phyloP scores from a whole-genome alignment of 1,140 invertebrate genomes.

The Drosophila ananassae region DNA sequence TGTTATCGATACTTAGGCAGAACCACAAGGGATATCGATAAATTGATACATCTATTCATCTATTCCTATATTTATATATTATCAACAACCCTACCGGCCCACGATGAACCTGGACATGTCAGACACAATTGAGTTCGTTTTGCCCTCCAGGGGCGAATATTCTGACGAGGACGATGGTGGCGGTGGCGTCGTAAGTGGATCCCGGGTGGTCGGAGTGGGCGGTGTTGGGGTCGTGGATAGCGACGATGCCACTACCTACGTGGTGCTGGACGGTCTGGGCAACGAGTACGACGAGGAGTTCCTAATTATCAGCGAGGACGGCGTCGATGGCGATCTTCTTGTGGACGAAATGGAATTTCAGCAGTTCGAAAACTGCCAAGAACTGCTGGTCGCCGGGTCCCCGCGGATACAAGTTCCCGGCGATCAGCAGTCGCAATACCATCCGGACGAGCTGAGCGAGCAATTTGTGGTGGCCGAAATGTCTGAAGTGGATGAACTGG shows the following conservation, averaged over 20 bases:
- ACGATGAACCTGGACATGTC: slow-evolving; percentile 64
- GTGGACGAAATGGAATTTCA: slow-evolving; percentile 41
- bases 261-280: slow-evolving; percentile 51
- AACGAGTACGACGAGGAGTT: slow-evolving; percentile 63
- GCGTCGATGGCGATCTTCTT: slow-evolving; percentile 42
- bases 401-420: slow-evolving; percentile 4
- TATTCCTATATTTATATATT: too few species aligned
- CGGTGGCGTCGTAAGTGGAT: slow-evolving; percentile 2
- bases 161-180: slow-evolving; percentile 43
- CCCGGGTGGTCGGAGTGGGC: slow-evolving; percentile 1
- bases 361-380: slow-evolving; percentile 21
- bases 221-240: slow-evolving; percentile 18
- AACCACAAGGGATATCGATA: too few species aligned
- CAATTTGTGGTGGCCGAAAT: slow-evolving; percentile 40
- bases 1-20: too few species aligned
- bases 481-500: slow-evolving; percentile 49
- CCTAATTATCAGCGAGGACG: slow-evolving; percentile 60
- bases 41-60: too few species aligned
- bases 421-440: slow-evolving; percentile 3
- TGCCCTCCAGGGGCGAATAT: slow-evolving; percentile 49
- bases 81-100: neutral
- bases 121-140: slow-evolving; percentile 64
- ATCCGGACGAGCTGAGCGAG: slow-evolving; percentile 3
- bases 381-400: slow-evolving; percentile 24
- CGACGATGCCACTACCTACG: slow-evolving; percentile 48